Base-by-base conservation (phyloP, 30 jellyfish, hydroid and myxozoan species). In the Hydra vulgaris region DNA sequence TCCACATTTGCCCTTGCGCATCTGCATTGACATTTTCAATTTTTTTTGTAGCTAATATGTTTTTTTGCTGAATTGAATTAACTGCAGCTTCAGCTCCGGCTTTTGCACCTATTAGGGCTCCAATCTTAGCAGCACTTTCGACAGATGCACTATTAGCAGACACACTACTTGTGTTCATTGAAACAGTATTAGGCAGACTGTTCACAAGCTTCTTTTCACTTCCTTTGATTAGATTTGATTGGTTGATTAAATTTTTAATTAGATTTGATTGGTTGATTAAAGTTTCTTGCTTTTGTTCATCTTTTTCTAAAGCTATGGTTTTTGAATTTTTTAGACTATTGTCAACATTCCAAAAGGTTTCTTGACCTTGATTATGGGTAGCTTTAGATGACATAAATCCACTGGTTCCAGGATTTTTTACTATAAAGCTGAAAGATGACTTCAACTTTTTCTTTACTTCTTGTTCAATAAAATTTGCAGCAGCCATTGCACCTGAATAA, bases 11-110 rank as follows among this genome's bases (percentile, higher is more conserved):
- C 8, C 75, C 75, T 68, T n/a, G 27, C 15, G 15, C 16, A 3
- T 23, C 16, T 68, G 25, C 26, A 15, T 68, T 68, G 15, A 1
- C 15, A 68, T 15, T 68, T n/a, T 68, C 75, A 4, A 23, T 15
- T 20, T 68, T 23, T 66, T 24, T 74, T 20, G 24, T 74, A 23
- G 40, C 71, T 16, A 19, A 18, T 4, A 23, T 25, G n/a, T 24
- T 76, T 16, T 74, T 54, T 74, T 74, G 20, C 54, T 74, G 69
- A 18, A 78, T 18, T 21, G 85, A 53, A 18, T 78, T 40, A 40
- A 78, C 82, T 19, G 85, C 85, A 27, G 85, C 85, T 25, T 78
- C 85, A 27, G 77, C 27, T 0, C 85, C 85, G 0, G 85, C 85
- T 78, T 78, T 78, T 78, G 85, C 85, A 23, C 85, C 85, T 19